Conservation (phyloP, 2,797 vertebrate species). For the Sebastes paucispinis region DNA sequence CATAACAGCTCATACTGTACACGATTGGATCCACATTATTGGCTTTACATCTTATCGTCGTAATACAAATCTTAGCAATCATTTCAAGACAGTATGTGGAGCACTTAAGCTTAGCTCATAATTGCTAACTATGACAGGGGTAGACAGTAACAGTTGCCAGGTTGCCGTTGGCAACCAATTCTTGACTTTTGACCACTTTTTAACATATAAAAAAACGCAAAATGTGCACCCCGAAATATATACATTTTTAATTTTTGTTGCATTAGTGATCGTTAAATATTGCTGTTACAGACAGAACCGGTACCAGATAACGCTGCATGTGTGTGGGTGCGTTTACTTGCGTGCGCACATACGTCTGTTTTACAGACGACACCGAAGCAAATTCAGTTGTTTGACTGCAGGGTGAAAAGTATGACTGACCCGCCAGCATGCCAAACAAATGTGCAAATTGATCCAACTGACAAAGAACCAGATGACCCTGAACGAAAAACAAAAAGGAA, state of each 20-base stretch:
- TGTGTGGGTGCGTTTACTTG: background rate
- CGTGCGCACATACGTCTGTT: no score
- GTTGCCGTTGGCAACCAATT: background rate
- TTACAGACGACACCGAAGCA: no score
- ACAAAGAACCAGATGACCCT: background rate
- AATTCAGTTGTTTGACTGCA: no score
- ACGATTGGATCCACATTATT: slow-evolving; percentile 12
- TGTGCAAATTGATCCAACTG: background rate
- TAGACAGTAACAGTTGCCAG: background rate
- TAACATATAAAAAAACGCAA: background rate
- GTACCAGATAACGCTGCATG: background rate
- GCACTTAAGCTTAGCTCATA: slow-evolving; percentile 19
- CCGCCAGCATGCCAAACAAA: no score
- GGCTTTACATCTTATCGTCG: slow-evolving; percentile 5
- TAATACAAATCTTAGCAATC: background rate
- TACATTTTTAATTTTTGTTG: background rate
- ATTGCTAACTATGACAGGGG: background rate
- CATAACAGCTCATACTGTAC: background rate
- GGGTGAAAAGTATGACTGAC: no score
- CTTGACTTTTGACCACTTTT: background rate
- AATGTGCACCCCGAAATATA: background rate
- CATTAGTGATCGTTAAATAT: background rate
- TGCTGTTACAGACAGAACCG: background rate
- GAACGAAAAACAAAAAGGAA: background rate
- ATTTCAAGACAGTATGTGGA: slow-evolving; percentile 2